Base-by-base conservation (phyloP, 2,797 vertebrate genomes). In the Poeciliopsis presidionis region DNA sequence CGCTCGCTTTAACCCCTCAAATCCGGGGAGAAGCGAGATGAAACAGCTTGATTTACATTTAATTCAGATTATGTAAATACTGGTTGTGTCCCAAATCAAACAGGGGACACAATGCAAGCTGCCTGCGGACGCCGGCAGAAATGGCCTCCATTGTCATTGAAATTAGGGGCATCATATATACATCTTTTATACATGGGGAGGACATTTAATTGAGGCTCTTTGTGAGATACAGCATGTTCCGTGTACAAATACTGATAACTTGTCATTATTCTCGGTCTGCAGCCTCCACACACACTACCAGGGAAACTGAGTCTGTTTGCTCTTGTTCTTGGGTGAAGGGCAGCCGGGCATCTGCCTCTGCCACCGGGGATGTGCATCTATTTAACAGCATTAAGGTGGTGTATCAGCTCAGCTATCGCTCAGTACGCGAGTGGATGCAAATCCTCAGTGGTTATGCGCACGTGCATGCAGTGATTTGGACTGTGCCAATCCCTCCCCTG, bases 1-100 rank as follows among this genome's bases (percentile, higher is more conserved):
- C 88, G 74, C 85, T 85, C 46, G 84, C 81, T 95, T 95, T 93
- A 95, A 94, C 94, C 92, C 94, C 80, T 85, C 80, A 84, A 93
- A 93, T 95, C 93, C 90, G 76, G 76, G 75, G 89, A 92, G 95
- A 93, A 87, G 2, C 4, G 47, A 93, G 89, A 94, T 94, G 85
- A 92, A 95, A 93, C 88, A 72, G 83, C 90, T 86, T 87, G 92
- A 95, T 95, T 96, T 95, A 93, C 93, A 95, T 95, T 93, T 93
- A 91, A 94, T 96, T 95, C 93, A 93, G 91, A 94, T 94, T 96
- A 96, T 96, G 95, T 92, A 95, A 95, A 96, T 96, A 84, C 20
- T 76, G 89, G 78, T 88, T 47, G 81, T 81, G 93, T 92, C 93
- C 91, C 85, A 87, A 89, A 92, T 86, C 92, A 90, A 88, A 92